Evolutionary conservation across 1,140 invertebrate genomes (phyloP).

Genomic region (Brachionus paranguensis): DNA sequence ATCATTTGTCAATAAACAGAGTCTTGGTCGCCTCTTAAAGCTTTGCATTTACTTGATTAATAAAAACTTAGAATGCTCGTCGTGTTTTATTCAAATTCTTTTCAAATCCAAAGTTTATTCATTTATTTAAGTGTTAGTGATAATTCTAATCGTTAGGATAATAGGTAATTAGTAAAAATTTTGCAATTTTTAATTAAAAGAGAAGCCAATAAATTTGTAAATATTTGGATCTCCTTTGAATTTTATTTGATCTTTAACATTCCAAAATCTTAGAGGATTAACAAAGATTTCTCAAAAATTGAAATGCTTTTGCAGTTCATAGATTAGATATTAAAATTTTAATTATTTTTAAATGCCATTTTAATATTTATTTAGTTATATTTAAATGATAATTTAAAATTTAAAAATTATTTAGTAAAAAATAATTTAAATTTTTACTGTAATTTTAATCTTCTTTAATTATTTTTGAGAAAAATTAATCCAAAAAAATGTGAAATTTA

Average conservation of each 20-base stretch:
- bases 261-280: background rate
- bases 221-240: background rate
- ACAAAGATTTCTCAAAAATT: background rate
- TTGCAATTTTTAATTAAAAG: background rate
- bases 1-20: background rate
- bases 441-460: too few relatives aligned
- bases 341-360: too few relatives aligned
- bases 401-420: too few relatives aligned
- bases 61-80: background rate
- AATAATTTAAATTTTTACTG: too few relatives aligned
- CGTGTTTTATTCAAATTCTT: background rate
- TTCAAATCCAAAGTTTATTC: background rate
- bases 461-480: too few relatives aligned
- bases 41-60: background rate
- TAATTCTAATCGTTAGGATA: background rate
- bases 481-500: too few relatives aligned
- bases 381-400: too few relatives aligned
- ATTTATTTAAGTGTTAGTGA: background rate
- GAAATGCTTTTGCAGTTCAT: background rate
- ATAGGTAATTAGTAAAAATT: background rate
- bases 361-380: too few relatives aligned
- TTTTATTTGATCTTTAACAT: background rate
- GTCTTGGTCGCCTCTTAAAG: background rate
- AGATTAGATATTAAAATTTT: too few relatives aligned
- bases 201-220: background rate